phyloP scores from a whole-genome alignment of 1,140 invertebrate genomes.

The Bombus sylvicola region DNA sequence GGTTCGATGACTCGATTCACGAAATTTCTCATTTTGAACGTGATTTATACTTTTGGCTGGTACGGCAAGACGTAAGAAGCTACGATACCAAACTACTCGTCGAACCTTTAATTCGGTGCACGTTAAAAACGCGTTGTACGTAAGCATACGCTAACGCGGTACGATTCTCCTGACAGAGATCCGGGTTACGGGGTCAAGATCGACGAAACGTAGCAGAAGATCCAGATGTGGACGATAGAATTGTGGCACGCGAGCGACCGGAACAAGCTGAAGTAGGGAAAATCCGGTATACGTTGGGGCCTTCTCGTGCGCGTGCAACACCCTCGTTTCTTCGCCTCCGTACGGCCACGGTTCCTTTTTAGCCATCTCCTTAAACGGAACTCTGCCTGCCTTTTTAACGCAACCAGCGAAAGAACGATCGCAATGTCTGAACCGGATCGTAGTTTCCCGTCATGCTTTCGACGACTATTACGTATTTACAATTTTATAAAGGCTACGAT shows the following conservation, averaged over 20 bases:
- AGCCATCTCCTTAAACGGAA: not conserved
- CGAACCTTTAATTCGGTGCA: not conserved
- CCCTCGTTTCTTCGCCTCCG: constrained; percentile 39
- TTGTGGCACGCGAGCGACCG: constrained; percentile 65
- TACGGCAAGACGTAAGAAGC: not conserved
- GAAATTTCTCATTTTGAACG: not conserved
- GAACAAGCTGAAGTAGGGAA: constrained; percentile 61
- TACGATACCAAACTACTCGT: not conserved
- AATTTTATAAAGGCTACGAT: not conserved
- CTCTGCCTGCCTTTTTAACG: not conserved
- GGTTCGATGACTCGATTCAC: not conserved
- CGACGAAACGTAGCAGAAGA: constrained; percentile 57
- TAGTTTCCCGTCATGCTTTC: not conserved
- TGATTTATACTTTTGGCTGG: too few relatives aligned
- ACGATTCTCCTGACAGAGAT: not conserved
- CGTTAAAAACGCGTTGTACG: not conserved
- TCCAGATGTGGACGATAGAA: constrained; percentile 66
- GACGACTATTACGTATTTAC: not conserved
- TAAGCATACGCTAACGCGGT: not conserved
- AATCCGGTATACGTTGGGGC: constrained; percentile 58
- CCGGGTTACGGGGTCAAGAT: constrained; percentile 64
- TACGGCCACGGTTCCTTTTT: not conserved
- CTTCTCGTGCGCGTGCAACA: constrained; percentile 48
- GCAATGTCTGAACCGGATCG: too few relatives aligned
- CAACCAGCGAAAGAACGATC: not conserved